Evolutionary conservation across 2,113 vertebrate genomes (phyloP).

Genomic region (Propithecus coquereli): DNA sequence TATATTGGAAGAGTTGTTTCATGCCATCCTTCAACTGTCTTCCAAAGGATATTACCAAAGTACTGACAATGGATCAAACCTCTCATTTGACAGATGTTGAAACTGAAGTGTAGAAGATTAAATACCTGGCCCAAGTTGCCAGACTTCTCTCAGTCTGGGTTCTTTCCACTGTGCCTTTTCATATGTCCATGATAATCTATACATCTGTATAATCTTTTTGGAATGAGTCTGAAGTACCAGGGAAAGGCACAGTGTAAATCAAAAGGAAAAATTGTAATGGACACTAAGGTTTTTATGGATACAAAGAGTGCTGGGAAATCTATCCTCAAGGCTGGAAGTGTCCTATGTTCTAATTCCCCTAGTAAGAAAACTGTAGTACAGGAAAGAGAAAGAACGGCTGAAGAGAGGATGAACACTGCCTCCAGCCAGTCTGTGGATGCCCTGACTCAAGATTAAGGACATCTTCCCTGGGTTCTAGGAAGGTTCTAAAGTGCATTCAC

Average conservation of each 20-base stretch:
- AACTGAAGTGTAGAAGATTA: neutral
- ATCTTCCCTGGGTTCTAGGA: neutral
- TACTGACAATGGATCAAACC: neutral
- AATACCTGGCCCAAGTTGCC: neutral
- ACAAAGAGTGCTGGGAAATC: neutral
- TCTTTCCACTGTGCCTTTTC: neutral
- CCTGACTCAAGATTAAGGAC: neutral
- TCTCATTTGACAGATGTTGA: neutral
- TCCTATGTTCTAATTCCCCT: neutral
- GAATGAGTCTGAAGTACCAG: neutral
- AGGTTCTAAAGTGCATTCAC: fast-evolving
- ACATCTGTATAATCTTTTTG: neutral
- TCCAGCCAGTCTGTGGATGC: neutral
- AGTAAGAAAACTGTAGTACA: neutral
- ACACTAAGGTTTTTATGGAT: neutral
- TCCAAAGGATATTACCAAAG: neutral
- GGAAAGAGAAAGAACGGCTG: neutral
- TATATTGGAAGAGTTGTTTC: neutral
- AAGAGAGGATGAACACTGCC: neutral
- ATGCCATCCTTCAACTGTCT: neutral
- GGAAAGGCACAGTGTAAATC: neutral
- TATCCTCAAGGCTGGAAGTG: neutral
- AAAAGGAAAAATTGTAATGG: neutral
- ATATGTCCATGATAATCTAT: neutral
- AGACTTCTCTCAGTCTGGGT: neutral